phyloP scores from a whole-genome alignment of 2,113 vertebrate species.

The Aramus guarauna region DNA sequence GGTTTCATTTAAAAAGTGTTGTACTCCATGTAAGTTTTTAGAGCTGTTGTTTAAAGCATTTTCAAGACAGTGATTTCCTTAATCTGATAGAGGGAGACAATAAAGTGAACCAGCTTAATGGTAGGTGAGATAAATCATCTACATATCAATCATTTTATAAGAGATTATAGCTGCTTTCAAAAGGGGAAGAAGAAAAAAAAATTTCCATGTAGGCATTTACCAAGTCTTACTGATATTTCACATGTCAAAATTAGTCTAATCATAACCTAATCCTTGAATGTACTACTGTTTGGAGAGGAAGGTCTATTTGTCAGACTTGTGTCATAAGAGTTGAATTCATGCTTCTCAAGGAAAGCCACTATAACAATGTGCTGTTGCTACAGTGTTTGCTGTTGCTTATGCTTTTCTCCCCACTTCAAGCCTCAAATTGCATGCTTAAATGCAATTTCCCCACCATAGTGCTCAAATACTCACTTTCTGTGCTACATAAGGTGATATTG shows the following conservation, averaged over 20 bases:
- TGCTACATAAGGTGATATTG: not conserved
- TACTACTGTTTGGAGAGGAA: not conserved
- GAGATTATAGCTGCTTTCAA: not conserved
- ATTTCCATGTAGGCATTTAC: not conserved
- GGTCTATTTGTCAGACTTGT: not conserved
- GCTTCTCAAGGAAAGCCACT: not conserved
- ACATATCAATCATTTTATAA: not conserved
- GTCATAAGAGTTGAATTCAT: not conserved
- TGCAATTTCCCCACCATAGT: not conserved
- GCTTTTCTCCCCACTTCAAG: not conserved
- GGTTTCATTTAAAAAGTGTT: not conserved
- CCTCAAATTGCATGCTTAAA: not conserved
- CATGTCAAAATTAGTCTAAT: not conserved
- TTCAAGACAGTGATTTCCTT: not conserved
- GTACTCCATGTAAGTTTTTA: not conserved
- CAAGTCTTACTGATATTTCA: not conserved
- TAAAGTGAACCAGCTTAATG: not conserved
- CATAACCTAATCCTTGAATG: not conserved
- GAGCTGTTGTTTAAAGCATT: not conserved
- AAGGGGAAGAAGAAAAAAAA: not conserved
- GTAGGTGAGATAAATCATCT: not conserved
- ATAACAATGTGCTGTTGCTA: not conserved
- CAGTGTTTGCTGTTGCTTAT: not conserved
- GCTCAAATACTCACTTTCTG: not conserved
- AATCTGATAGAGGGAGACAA: not conserved